phyloP scores from a whole-genome alignment of 2,888 invertebrate genomes.

The Panzeria rudis region DNA sequence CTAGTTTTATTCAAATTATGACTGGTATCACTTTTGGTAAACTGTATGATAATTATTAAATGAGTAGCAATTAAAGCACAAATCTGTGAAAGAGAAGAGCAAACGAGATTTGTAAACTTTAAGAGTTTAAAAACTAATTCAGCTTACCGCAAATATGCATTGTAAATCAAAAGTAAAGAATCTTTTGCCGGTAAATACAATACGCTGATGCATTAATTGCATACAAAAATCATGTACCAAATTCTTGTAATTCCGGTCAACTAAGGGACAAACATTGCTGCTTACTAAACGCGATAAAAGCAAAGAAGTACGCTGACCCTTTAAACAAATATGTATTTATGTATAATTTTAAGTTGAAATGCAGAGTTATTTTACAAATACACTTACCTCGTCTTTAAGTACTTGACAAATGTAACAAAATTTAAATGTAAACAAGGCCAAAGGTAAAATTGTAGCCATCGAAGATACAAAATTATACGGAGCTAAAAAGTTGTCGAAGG shows the following conservation, averaged over 20 bases:
- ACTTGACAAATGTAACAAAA: constrained; percentile 68
- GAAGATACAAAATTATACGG: constrained; percentile 48
- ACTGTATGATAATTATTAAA: constrained; percentile 74
- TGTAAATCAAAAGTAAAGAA: constrained; percentile 72
- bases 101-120: neutral
- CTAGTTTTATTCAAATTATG: constrained; percentile 27
- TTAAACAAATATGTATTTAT: neutral
- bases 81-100: constrained; percentile 61
- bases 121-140: neutral
- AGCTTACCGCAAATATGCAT: constrained; percentile 72
- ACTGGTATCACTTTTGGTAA: constrained; percentile 64
- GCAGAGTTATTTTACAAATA: neutral
- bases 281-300: constrained; percentile 56
- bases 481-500: constrained; percentile 61
- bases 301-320: constrained; percentile 48
- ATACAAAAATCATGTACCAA: constrained; percentile 72
- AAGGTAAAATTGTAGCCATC: constrained; percentile 53
- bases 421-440: constrained; percentile 38
- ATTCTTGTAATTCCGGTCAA: constrained; percentile 49
- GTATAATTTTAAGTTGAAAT: neutral
- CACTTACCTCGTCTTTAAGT: constrained; percentile 65
- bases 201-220: constrained; percentile 72
- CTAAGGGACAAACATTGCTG: neutral
- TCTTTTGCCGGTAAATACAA: constrained; percentile 69
- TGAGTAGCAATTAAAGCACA: constrained; percentile 71